Conservation (phyloP, 2,888 invertebrate genomes). For the Coelinius sp. region DNA sequence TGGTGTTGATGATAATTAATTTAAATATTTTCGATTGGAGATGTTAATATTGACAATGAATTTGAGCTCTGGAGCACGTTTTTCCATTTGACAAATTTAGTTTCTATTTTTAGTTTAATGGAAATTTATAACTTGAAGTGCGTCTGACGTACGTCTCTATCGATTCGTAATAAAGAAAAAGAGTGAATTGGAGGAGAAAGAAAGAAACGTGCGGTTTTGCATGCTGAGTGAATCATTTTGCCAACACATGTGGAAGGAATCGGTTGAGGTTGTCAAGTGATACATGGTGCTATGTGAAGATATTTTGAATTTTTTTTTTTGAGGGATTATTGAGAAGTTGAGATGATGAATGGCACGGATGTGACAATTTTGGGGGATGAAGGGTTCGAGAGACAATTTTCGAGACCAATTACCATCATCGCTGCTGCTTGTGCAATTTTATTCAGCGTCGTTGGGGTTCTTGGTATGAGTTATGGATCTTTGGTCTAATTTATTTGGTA, state of each 20-base stretch:
- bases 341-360: constrained; percentile 25
- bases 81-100: neutral
- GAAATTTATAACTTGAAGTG: neutral
- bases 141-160: constrained; percentile 10
- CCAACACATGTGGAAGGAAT: constrained; percentile 12
- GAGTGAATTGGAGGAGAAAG: neutral
- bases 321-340: constrained; percentile 32
- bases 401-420: constrained; percentile 81
- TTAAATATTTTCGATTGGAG: neutral
- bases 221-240: constrained; percentile 18
- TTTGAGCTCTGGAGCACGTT: neutral
- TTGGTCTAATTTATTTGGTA: neutral
- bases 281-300: neutral
- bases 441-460: constrained; percentile 84
- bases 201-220: constrained; percentile 26
- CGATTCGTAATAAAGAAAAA: neutral
- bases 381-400: constrained; percentile 71
- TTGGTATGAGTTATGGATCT: constrained; percentile 73
- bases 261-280: constrained; percentile 8
- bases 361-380: constrained; percentile 35
- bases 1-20: neutral
- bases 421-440: constrained; percentile 85
- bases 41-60: neutral
- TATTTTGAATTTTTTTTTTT: neutral
- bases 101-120: constrained; percentile 8